Evolutionary conservation across 1,140 invertebrate genomes (phyloP).

Genomic region (Sminthurinus signatus): DNA sequence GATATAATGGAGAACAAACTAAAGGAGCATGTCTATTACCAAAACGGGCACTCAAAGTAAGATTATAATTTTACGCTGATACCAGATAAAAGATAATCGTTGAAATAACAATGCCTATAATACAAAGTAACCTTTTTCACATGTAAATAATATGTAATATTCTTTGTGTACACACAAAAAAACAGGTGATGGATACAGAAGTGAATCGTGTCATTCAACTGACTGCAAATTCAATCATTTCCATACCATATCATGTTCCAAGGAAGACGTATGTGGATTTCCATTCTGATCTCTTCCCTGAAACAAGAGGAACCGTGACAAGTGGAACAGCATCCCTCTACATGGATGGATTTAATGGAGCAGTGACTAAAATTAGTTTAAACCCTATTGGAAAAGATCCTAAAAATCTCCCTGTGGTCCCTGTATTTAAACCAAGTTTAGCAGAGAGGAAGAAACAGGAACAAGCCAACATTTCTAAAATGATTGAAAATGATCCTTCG

Average conservation of each 20-base stretch:
- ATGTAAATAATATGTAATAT: too few relatives aligned
- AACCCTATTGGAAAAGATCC: constrained; percentile 61
- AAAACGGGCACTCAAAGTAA: constrained; percentile 83
- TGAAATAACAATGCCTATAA: too few relatives aligned
- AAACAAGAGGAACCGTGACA: constrained; percentile 69
- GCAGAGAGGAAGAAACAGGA: constrained; percentile 17
- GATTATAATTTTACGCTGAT: too few relatives aligned
- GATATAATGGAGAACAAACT: constrained; percentile 77
- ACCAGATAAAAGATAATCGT: too few relatives aligned
- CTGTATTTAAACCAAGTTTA: constrained; percentile 25
- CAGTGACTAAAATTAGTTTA: constrained; percentile 68
- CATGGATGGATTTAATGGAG: constrained; percentile 63
- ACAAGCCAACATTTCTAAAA: constrained; percentile 18
- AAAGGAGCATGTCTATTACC: constrained; percentile 89
- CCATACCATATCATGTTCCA: constrained; percentile 89
- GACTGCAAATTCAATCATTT: constrained; percentile 74
- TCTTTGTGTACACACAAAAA: too few relatives aligned
- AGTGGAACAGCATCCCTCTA: constrained; percentile 68
- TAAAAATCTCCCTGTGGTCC: not conserved
- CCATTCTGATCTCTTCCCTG: constrained; percentile 85
- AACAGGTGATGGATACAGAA: constrained; percentile 91
- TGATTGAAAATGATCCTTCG: constrained; percentile 25
- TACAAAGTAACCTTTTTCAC: too few relatives aligned
- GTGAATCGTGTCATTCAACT: constrained; percentile 83
- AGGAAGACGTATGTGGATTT: constrained; percentile 92